Evolutionary conservation across 2,797 vertebrate genomes (phyloP).

Genomic region (Apodemus agrarius): DNA sequence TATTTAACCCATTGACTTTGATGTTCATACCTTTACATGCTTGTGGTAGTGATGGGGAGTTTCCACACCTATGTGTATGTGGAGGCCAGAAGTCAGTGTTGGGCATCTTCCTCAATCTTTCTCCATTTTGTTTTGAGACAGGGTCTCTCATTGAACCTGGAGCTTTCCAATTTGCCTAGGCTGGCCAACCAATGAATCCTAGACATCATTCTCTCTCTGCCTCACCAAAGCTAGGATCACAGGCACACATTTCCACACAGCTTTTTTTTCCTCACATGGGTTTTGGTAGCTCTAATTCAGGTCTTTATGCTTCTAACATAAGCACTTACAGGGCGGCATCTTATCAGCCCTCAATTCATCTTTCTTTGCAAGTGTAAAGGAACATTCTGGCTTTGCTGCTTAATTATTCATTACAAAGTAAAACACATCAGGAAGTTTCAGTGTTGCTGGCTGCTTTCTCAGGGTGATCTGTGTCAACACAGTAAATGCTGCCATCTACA

Average conservation of each 20-base stretch:
- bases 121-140: background rate
- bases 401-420: background rate
- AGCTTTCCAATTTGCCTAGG: background rate
- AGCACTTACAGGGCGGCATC: background rate
- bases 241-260: no score
- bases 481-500: background rate
- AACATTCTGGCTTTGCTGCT: background rate
- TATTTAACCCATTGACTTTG: background rate
- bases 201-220: background rate
- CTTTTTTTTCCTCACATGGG: no score
- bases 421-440: constrained; percentile 7
- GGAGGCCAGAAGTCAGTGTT: background rate
- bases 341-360: background rate
- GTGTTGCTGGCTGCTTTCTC: background rate
- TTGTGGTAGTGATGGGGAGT: no score
- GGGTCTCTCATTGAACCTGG: background rate
- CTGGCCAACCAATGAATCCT: background rate
- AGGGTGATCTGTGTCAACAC: background rate
- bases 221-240: background rate
- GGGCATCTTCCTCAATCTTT: background rate
- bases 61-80: background rate
- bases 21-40: background rate
- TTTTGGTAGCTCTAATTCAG: background rate
- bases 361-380: background rate
- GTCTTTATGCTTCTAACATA: background rate